Evolutionary conservation across 2,113 vertebrate species (phyloP).

Genomic region (Cygnus atratus): DNA sequence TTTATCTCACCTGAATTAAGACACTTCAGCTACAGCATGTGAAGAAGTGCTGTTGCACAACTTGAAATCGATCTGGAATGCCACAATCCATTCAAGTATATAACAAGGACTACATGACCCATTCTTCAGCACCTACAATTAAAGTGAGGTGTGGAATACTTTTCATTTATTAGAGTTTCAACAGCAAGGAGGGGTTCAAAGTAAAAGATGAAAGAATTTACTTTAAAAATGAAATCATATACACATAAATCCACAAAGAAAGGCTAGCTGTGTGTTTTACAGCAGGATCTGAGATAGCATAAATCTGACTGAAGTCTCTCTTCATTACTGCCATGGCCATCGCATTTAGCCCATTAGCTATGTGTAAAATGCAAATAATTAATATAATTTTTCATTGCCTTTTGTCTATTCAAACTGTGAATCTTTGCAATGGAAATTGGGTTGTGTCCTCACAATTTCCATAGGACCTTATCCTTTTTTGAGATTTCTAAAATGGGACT

Average conservation of each 20-base stretch:
- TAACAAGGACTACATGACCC: neutral
- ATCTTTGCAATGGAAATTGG: neutral
- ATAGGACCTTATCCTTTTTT: neutral
- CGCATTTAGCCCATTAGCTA: neutral
- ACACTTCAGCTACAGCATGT: neutral
- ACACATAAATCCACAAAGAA: neutral
- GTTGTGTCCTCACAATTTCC: neutral
- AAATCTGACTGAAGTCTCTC: neutral
- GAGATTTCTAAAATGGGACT: neutral
- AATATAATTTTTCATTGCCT: neutral
- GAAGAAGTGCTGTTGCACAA: neutral
- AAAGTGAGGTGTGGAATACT: neutral
- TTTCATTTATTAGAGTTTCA: neutral
- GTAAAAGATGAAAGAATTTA: neutral
- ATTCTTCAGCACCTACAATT: neutral
- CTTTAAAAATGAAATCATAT: neutral
- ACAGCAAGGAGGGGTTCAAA: neutral
- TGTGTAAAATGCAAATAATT: neutral
- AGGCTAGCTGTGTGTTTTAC: neutral
- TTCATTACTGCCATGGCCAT: neutral
- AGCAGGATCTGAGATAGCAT: neutral
- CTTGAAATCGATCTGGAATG: neutral
- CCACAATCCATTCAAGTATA: neutral
- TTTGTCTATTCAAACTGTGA: neutral
- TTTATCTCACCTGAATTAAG: neutral